Evolutionary conservation across 2,113 vertebrate species (phyloP), one percentile per base, ranked within the genome.

Genomic region (Phrynosoma platyrhinos): DNA sequence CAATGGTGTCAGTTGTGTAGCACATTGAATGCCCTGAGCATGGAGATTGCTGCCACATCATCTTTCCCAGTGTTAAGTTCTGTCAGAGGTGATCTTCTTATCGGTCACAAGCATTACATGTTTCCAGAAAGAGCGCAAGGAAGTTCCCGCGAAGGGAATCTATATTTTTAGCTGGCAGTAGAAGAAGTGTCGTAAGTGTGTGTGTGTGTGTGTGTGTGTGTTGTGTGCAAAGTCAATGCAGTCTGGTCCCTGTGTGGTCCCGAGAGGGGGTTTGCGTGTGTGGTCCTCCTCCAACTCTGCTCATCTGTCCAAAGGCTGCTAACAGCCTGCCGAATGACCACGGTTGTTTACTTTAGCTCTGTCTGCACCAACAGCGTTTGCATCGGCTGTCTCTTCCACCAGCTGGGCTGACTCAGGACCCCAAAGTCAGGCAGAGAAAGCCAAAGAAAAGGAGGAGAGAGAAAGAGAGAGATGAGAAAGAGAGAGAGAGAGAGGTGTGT

Each of bases 281-380:
- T 99, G 99, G 98, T 99, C 98, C 96, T 96, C 95, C 94, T 92
- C 91, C 96, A 97, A 97, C 97, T 98, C 97, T 92, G 97, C 97
- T 99, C 99, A 99, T 99, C 98, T 98, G 98, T 99, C 98, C 98
- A 96, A 96, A 97, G 98, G 97, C 98, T 97, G 98, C 98, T 98
- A 97, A 98, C 98, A 97, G 98, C 98, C 98, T 98, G 98, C 98
- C 96, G 97, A 98, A 97, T 98, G 98, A 98, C 98, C 98, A 98
- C 96, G 97, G 91, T 96, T 99, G 99, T 99, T 99, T 99, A 99
- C 98, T 98, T 99, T 98, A 99, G 98, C 97, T 98, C 98, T 98
- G 98, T 99, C 98, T 98, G 98, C 99, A 98, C 98, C 98, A 96
- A 96, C 97, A 97, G 98, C 97, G 96, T 97, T 97, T 97, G 95